A percentile compares a stretch with the other conserved stretches of the same genome.
Conservation (phyloP, 2,888 invertebrate genomes). For the Loripinus fragilis region DNA sequence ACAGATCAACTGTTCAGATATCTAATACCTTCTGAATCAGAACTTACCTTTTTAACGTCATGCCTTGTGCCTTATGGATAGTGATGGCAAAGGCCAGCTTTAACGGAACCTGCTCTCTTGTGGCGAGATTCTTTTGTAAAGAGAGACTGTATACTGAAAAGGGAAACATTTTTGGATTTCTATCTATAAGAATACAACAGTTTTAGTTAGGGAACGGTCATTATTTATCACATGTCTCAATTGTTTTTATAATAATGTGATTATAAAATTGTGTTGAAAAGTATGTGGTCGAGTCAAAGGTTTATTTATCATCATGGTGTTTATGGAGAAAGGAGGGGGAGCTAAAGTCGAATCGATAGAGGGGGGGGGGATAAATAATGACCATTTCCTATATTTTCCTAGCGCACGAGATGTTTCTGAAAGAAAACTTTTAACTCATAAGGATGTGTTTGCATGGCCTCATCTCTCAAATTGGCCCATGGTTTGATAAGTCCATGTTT, state of each 20-base stretch:
- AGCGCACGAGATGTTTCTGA: too few relatives aligned
- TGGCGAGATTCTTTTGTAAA: slow-evolving; percentile 22
- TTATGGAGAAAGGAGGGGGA: too few relatives aligned
- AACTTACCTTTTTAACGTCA: slow-evolving; percentile 34
- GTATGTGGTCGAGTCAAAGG: too few relatives aligned
- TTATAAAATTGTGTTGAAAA: too few relatives aligned
- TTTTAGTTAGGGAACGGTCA: not conserved
- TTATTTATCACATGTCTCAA: too few relatives aligned
- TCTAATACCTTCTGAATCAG: not conserved
- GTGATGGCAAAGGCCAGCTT: slow-evolving; percentile 35
- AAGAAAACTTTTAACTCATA: too few relatives aligned
- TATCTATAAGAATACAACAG: not conserved
- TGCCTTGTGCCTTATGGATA: slow-evolving; percentile 35
- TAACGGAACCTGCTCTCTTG: slow-evolving; percentile 25
- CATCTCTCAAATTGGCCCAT: not conserved
- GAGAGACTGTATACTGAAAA: slow-evolving; percentile 8
- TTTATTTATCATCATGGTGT: too few relatives aligned
- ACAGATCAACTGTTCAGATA: not conserved
- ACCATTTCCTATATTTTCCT: too few relatives aligned
- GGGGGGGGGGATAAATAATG: too few relatives aligned
- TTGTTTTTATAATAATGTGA: too few relatives aligned
- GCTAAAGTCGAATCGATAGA: too few relatives aligned
- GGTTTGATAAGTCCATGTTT: slow-evolving; percentile 3
- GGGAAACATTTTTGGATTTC: not conserved
- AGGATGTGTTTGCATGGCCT: not conserved